Conservation (phyloP, 2,797 vertebrate species). For the Enteromius mattozi region DNA sequence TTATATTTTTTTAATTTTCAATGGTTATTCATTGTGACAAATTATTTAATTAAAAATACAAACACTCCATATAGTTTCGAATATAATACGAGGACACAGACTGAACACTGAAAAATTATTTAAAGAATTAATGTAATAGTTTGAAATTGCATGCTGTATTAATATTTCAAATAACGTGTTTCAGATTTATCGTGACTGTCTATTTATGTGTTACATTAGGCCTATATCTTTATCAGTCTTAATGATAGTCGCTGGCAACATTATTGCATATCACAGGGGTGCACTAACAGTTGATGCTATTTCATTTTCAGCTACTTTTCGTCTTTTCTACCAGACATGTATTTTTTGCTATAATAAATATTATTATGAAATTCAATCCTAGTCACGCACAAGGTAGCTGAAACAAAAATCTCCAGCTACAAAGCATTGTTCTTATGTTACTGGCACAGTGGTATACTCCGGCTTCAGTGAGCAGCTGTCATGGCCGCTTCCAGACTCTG, state of each 20-base stretch:
- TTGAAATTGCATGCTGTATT: neutral
- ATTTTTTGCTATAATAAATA: neutral
- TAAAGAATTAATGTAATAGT: no score
- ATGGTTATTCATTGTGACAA: neutral
- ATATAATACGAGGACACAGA: neutral
- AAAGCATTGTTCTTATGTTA: neutral
- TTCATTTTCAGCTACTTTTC: neutral
- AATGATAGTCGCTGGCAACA: neutral
- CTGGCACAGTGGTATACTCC: conserved; percentile 40
- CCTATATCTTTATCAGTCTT: neutral
- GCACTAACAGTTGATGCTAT: neutral
- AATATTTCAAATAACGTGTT: neutral
- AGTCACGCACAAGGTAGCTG: neutral
- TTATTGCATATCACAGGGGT: neutral
- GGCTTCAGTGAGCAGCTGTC: conserved; percentile 27
- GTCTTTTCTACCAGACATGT: neutral
- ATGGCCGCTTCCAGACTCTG: conserved; percentile 25
- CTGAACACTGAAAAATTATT: no score
- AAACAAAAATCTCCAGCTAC: neutral
- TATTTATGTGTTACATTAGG: neutral
- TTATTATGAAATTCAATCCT: neutral
- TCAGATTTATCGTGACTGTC: neutral
- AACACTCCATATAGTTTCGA: neutral
- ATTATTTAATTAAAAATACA: neutral
- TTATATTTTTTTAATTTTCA: neutral